phyloP scores from a whole-genome alignment of 1,140 invertebrate species.

The Triops longicaudatus region DNA sequence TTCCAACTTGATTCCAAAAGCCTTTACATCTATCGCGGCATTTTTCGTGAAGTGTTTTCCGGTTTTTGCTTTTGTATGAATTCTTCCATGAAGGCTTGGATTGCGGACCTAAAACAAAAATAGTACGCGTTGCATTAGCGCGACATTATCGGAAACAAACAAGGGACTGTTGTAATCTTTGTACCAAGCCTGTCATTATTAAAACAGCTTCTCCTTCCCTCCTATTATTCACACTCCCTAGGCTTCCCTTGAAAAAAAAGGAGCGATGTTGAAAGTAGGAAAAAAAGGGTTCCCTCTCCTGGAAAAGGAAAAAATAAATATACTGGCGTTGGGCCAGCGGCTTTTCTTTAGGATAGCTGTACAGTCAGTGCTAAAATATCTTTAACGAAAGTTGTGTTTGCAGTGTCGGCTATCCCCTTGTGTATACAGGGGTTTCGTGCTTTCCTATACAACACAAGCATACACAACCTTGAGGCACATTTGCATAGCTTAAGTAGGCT shows the following conservation, averaged over 20 bases:
- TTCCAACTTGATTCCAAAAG: slow-evolving; percentile 2
- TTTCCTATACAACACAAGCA: not conserved
- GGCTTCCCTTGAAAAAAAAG: not conserved
- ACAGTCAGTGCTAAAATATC: not conserved
- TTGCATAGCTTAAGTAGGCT: slow-evolving; percentile 15
- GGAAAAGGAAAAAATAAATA: not conserved
- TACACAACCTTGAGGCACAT: not conserved
- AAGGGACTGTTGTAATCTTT: not conserved
- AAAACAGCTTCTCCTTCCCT: not conserved
- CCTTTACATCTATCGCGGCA: not conserved
- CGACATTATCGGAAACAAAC: slow-evolving; percentile 2
- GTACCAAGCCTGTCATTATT: slow-evolving; percentile 1
- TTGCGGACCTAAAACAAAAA: not conserved
- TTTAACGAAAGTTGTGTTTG: not conserved
- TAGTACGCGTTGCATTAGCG: not conserved
- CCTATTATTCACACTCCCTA: not conserved
- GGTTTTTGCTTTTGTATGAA: not conserved
- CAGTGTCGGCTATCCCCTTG: not conserved
- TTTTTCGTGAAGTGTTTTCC: not conserved
- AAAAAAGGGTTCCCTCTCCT: not conserved
- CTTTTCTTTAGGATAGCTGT: not conserved
- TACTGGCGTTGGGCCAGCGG: not conserved
- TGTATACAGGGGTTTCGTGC: not conserved
- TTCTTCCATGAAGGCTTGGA: not conserved
- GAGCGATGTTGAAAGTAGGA: not conserved